A percentile compares a stretch with the other conserved stretches of the same genome.
phyloP scores from a whole-genome alignment of 2,797 vertebrate species.

The Remorina albescens region DNA sequence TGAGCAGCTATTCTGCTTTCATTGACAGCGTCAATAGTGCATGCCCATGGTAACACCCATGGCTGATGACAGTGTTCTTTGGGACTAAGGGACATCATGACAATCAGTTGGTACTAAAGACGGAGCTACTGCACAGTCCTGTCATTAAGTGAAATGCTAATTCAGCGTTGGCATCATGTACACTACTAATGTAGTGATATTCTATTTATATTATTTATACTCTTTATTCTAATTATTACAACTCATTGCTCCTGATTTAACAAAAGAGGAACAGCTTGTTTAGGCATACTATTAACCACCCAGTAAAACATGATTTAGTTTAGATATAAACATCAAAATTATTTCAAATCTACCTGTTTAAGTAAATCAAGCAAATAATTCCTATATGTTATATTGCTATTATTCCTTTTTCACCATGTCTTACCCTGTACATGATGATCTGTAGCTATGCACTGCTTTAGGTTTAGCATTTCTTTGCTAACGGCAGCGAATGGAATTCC shows the following conservation, averaged over 20 bases:
- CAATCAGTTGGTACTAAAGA: slow-evolving; percentile 1
- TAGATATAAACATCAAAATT: not conserved
- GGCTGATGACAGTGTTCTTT: not conserved
- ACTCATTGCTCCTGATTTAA: not conserved
- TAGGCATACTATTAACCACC: too few species aligned
- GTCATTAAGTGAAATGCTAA: not conserved
- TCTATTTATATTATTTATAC: too few species aligned
- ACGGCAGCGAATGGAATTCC: slow-evolving; percentile 28
- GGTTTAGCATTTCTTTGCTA: slow-evolving; percentile 38
- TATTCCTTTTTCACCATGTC: not conserved
- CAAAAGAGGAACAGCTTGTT: not conserved
- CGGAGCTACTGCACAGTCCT: not conserved
- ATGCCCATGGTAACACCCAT: slow-evolving; percentile 4
- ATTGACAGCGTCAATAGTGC: slow-evolving; percentile 11
- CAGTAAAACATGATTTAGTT: not conserved
- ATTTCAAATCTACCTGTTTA: not conserved
- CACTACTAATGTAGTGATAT: too few species aligned
- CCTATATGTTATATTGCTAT: not conserved
- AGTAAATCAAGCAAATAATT: not conserved
- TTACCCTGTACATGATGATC: not conserved
- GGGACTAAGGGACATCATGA: not conserved
- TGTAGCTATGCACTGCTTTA: not conserved
- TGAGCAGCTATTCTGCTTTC: slow-evolving; percentile 18
- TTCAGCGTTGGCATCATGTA: not conserved
- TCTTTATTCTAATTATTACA: not conserved